Evolutionary conservation across 2,888 invertebrate genomes (phyloP).

Genomic region (Lucinisca nassula): DNA sequence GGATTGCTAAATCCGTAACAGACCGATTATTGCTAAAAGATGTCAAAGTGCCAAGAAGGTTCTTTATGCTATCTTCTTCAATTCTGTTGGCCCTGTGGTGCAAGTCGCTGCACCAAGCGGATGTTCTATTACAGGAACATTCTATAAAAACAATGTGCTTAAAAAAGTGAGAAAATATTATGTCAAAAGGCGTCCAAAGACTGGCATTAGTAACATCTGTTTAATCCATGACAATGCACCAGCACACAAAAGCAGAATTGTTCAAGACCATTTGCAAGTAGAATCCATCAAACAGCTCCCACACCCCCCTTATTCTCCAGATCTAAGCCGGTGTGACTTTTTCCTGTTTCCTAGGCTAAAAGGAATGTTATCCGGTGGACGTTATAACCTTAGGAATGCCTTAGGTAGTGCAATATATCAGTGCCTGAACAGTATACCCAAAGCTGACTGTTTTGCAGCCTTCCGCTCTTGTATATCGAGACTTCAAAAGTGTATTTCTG

Average conservation of each 20-base stretch:
- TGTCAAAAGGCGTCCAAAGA: neutral
- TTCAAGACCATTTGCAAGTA: neutral
- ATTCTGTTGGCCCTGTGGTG: neutral
- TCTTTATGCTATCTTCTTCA: too few relatives aligned
- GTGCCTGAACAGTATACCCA: too few relatives aligned
- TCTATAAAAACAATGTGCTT: neutral
- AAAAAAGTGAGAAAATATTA: neutral
- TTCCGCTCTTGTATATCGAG: neutral
- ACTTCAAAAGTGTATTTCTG: neutral
- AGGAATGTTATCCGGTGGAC: neutral
- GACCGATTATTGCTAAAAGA: neutral
- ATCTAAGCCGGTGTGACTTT: conserved; percentile 3
- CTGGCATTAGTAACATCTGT: neutral
- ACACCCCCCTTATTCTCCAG: conserved; percentile 6
- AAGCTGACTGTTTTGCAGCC: neutral
- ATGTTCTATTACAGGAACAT: neutral
- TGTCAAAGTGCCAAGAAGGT: neutral
- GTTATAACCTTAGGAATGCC: neutral
- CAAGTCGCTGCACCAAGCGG: neutral
- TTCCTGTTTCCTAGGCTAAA: neutral
- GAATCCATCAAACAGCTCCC: neutral
- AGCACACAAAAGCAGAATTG: neutral
- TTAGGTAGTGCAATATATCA: neutral
- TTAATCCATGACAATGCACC: conserved; percentile 1
- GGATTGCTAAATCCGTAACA: neutral